Conservation (phyloP, 2,797 vertebrate species). For the Sebastolobus alascanus region DNA sequence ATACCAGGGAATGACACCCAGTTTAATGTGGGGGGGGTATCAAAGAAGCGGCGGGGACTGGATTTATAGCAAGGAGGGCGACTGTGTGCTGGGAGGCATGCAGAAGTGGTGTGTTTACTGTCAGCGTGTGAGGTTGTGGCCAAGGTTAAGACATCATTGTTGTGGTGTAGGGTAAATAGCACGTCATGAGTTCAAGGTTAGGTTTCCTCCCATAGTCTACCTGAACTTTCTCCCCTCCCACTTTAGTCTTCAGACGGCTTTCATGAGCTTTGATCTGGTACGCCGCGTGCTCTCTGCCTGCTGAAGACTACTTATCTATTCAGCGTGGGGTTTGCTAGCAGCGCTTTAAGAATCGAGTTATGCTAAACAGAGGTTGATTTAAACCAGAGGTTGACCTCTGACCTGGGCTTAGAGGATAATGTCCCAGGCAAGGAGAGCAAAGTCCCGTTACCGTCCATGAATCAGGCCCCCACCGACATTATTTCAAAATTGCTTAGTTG, state of each 20-base stretch:
- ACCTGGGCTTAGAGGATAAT: conserved; percentile 91
- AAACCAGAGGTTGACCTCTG: conserved; percentile 88
- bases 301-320: conserved; percentile 82
- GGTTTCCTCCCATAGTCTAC: conserved; percentile 64
- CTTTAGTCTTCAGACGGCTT: conserved; percentile 60
- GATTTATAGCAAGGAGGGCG: conserved; percentile 71
- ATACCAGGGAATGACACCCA: conserved; percentile 74
- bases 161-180: conserved; percentile 58
- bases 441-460: conserved; percentile 92
- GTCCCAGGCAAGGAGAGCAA: conserved; percentile 91
- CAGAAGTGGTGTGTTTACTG: conserved; percentile 68
- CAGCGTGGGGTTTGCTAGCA: conserved; percentile 75
- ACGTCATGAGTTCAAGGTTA: conserved; percentile 75
- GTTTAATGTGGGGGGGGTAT: conserved; percentile 78
- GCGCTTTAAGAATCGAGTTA: conserved; percentile 83
- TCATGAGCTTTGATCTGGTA: conserved; percentile 69
- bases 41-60: conserved; percentile 79
- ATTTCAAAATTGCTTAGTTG: conserved; percentile 99
- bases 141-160: conserved; percentile 65
- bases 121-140: conserved; percentile 64
- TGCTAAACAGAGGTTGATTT: conserved; percentile 88
- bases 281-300: conserved; percentile 50
- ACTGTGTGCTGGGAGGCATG: conserved; percentile 61
- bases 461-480: conserved; percentile 91
- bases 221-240: conserved; percentile 66